Conservation (phyloP, 2,888 invertebrate genomes). For the Drosophila crucigera region DNA sequence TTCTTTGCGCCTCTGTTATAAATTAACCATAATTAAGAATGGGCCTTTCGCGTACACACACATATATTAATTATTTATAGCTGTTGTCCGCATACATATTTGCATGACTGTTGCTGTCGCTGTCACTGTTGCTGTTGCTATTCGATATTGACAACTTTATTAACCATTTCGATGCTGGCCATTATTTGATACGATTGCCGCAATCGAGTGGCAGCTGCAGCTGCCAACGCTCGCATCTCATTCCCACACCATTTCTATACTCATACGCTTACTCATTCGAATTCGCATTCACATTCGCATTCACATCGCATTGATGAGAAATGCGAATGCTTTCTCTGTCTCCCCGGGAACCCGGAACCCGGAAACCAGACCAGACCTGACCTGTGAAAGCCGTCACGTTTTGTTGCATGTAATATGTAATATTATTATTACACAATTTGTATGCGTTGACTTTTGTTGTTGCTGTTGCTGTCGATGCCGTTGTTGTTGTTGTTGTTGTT, state of each 20-base stretch:
- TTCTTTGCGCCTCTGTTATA: neutral
- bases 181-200: slow-evolving; percentile 39
- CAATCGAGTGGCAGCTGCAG: slow-evolving; percentile 43
- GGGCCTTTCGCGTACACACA: neutral
- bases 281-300: neutral
- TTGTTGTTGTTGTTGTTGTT: slow-evolving; percentile 18
- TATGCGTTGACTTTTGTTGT: slow-evolving; percentile 41
- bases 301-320: slow-evolving; percentile 13
- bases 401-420: slow-evolving; percentile 56
- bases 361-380: slow-evolving; percentile 22
- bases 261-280: neutral
- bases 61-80: neutral
- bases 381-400: slow-evolving; percentile 65
- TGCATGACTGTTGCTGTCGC: slow-evolving; percentile 17
- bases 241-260: slow-evolving; percentile 1
- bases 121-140: slow-evolving; percentile 1
- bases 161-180: slow-evolving; percentile 46
- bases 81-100: slow-evolving; percentile 18
- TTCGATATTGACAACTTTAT: slow-evolving; percentile 57
- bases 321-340: slow-evolving; percentile 1
- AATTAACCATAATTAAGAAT: neutral
- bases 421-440: slow-evolving; percentile 76
- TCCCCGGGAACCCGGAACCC: neutral
- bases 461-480: slow-evolving; percentile 19
- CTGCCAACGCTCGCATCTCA: slow-evolving; percentile 35